Evolutionary conservation across 2,888 invertebrate species (phyloP), one percentile per base, ranked within the genome.

Genomic region (Erebia aethiops): DNA sequence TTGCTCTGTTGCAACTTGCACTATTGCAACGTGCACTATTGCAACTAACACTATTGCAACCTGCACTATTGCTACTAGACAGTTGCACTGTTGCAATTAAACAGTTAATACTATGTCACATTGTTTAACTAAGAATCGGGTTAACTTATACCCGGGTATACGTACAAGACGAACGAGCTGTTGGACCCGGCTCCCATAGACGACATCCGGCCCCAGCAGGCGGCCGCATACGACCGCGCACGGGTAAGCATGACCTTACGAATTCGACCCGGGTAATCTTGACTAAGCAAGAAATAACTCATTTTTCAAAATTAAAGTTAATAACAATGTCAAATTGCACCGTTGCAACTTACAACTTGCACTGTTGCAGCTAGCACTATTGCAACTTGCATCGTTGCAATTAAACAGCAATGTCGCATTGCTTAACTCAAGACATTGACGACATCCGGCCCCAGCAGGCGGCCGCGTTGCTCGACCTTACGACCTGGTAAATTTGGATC

Each of bases 81-180:
- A 21, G 21, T 21, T 21, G 1, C 7, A 1, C 7, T 26, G 26
- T 26, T 26, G 26, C 26, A 26, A 26, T 26, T 26, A 26, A 26
- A 26, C 26, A 26, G 26, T 26, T 2, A 35, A 35, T 35, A 35
- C 35, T 7, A 35, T 35, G 35, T 35, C 35, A 2, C 35, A 35
- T 35, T 35, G 7, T 7, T 7, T 35, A 7, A 35, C 35, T 35
- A 35, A 35, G 35, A 7, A 5, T 26, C 26, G 4, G 26, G 26
- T 26, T 26, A 26, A 26, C 1, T 26, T 26, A 94, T 97, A 97
- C 88, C 97, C 97, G 63, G 97, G 97, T 80, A 94, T 97, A 97
- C 97, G 81, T 97, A 97, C 94, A 96, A 96, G 90, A 96, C 97
- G 84, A 97, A 97, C 93, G 97, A 97, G 88, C 95, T 97, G 83